These are phyloP conservation scores for Camponotus pennsylvanicus DNA, from an alignment of 1,140 invertebrate species.

Conservation along the genomic window DNA sequence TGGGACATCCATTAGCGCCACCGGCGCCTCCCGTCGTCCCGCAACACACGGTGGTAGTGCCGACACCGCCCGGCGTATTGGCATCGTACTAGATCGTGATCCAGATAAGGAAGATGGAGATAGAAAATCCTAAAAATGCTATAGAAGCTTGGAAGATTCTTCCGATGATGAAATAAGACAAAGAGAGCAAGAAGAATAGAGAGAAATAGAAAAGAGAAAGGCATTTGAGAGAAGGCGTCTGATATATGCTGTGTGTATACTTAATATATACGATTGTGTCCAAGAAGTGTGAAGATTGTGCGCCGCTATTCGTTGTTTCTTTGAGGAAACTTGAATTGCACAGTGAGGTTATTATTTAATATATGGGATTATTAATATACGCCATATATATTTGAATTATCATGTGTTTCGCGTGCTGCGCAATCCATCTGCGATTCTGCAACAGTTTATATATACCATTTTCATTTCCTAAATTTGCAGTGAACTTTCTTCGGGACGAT, in stretches of 20 bases:
- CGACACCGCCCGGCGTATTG: conserved; percentile 84
- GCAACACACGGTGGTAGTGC: conserved; percentile 85
- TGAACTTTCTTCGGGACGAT: conserved; percentile 45
- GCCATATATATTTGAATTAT: conserved; percentile 10
- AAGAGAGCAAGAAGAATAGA: not conserved
- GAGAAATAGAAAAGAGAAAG: not conserved
- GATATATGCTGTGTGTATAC: conserved; percentile 38
- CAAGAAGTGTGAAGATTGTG: conserved; percentile 41
- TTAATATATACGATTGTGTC: conserved; percentile 44
- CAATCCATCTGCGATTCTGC: not conserved
- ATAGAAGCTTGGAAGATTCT: not conserved
- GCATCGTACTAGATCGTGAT: conserved; percentile 80
- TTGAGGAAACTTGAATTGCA: conserved; percentile 20
- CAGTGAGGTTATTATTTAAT: conserved; percentile 18
- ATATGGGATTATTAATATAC: conserved; percentile 3
- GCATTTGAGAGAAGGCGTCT: conserved; percentile 10
- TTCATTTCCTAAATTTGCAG: conserved; percentile 42
- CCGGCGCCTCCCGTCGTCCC: conserved; percentile 82
- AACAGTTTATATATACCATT: conserved; percentile 1
- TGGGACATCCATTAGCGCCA: conserved; percentile 83
- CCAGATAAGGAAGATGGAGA: conserved; percentile 9
- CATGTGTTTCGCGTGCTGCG: conserved; percentile 9
- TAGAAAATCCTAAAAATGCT: too few relatives aligned
- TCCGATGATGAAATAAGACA: not conserved
- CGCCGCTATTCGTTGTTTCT: conserved; percentile 35